phyloP scores from a whole-genome alignment of 1,140 invertebrate species.

The Oncopeltus fasciatus region DNA sequence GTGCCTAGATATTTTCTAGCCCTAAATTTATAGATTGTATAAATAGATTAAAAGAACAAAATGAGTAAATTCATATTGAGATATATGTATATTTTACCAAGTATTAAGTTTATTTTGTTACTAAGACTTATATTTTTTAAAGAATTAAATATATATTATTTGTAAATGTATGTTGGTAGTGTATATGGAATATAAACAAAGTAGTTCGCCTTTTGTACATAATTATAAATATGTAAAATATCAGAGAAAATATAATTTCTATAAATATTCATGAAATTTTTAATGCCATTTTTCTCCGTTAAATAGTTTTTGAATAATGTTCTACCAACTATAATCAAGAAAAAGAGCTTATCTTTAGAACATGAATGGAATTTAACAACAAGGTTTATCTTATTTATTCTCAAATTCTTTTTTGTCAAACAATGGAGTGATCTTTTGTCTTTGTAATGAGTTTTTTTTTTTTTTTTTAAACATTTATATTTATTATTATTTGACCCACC shows the following conservation, averaged over 20 bases:
- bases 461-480: too few species aligned
- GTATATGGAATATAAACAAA: neutral
- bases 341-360: too few species aligned
- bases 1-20: slow-evolving; percentile 5
- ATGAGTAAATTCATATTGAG: neutral
- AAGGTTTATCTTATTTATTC: too few species aligned
- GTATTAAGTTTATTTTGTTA: slow-evolving; percentile 10
- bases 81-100: slow-evolving; percentile 5
- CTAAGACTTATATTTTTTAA: slow-evolving; percentile 7
- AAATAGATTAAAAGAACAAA: neutral
- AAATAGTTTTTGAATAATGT: too few species aligned
- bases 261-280: too few species aligned
- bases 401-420: too few species aligned
- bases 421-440: too few species aligned
- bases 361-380: too few species aligned
- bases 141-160: neutral
- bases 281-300: too few species aligned
- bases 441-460: too few species aligned
- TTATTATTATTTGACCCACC: too few species aligned
- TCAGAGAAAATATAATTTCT: slow-evolving; percentile 1
- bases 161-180: neutral
- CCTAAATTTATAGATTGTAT: neutral
- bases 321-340: too few species aligned
- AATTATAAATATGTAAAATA: slow-evolving; percentile 5
- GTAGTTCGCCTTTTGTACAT: slow-evolving; percentile 1